Percentiles rank a stretch among this genome's conserved stretches.
These are phyloP conservation scores for Theocolax elegans DNA, from an alignment of 1,140 invertebrate species.

Conservation along the genomic window DNA sequence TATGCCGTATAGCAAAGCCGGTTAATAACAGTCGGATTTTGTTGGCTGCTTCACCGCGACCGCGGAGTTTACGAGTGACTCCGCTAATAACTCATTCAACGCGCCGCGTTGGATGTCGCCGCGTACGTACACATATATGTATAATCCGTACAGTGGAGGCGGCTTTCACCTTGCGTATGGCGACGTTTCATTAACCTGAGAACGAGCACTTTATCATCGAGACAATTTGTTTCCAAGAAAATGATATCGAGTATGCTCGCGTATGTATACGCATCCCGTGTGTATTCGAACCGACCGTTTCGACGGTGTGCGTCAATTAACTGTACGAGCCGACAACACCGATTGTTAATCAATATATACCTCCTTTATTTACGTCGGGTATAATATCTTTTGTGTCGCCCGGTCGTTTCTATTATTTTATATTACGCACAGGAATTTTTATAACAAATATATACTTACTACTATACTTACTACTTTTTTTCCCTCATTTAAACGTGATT, in stretches of 20 bases:
- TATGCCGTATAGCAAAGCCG: background rate
- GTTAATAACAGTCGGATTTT: conserved; percentile 47
- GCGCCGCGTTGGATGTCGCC: conserved; percentile 48
- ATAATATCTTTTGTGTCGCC: too few relatives aligned
- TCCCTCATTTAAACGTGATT: too few relatives aligned
- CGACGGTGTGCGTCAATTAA: too few relatives aligned
- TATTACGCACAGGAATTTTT: too few relatives aligned
- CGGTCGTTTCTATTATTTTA: too few relatives aligned
- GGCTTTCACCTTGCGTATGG: conserved; percentile 6
- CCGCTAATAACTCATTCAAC: conserved; percentile 48
- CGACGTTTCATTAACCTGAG: conserved; percentile 49
- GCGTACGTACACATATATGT: conserved; percentile 36
- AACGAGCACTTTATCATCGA: conserved; percentile 45
- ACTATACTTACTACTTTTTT: too few relatives aligned
- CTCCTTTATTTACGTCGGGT: too few relatives aligned
- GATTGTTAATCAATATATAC: too few relatives aligned
- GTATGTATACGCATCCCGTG: background rate
- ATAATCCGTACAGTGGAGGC: conserved; percentile 39
- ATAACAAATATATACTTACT: too few relatives aligned
- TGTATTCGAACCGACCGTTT: too few relatives aligned
- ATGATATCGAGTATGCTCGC: conserved; percentile 5
- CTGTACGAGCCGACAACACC: too few relatives aligned
- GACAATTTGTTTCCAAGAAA: conserved; percentile 47
- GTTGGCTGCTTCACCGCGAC: conserved; percentile 43
- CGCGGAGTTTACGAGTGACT: conserved; percentile 42